Percentiles rank a stretch among this genome's conserved stretches.
Evolutionary conservation across 2,797 vertebrate genomes (phyloP).

Genomic region (Scomberomorus guttatus): DNA sequence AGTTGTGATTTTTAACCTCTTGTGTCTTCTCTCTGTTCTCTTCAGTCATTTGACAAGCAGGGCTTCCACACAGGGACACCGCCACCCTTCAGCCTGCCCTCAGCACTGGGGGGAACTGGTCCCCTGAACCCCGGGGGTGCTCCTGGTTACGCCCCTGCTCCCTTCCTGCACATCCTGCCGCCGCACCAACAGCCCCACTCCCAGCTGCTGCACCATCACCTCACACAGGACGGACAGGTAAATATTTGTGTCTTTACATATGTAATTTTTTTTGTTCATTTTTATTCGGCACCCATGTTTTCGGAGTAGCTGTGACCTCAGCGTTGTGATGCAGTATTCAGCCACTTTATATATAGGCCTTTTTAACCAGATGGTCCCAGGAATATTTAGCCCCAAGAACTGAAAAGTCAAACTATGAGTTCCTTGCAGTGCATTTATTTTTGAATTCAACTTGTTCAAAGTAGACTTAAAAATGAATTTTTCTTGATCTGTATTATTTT

Average conservation of each 20-base stretch:
- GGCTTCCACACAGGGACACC: conserved; percentile 96
- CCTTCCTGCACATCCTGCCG: conserved; percentile 94
- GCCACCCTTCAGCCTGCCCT: conserved; percentile 95
- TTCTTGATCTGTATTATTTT: too few species aligned
- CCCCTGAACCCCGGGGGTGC: conserved; percentile 92
- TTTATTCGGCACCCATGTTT: background rate
- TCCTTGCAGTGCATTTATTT: too few species aligned
- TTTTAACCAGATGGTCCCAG: too few species aligned
- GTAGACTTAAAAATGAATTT: too few species aligned
- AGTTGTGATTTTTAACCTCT: background rate
- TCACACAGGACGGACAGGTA: conserved; percentile 96
- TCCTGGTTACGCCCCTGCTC: conserved; percentile 92
- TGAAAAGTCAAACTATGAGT: too few species aligned
- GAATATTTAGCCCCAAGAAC: too few species aligned
- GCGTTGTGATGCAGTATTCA: too few species aligned
- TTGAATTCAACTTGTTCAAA: too few species aligned
- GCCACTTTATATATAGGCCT: too few species aligned
- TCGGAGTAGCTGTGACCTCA: background rate
- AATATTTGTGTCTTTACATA: too few species aligned
- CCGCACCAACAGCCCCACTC: conserved; percentile 97
- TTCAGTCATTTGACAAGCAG: conserved; percentile 96
- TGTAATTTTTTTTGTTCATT: too few species aligned
- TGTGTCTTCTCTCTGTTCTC: background rate
- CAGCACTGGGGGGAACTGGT: conserved; percentile 92
- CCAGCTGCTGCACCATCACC: conserved; percentile 96